Base-by-base conservation (phyloP, 2,888 invertebrate species). In the Ferrisia virgata region DNA sequence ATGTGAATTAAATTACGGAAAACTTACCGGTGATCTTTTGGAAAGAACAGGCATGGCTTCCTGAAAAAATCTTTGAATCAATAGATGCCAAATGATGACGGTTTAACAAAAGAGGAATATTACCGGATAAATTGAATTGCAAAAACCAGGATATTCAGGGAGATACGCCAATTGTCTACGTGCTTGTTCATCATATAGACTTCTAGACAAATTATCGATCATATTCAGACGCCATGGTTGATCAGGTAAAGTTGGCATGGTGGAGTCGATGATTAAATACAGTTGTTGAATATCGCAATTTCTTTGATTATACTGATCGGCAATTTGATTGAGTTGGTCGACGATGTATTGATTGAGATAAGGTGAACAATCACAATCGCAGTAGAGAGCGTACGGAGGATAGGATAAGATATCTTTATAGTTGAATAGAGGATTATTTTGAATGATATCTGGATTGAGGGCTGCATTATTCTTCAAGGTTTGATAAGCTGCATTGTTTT, bases 101-200 rank as follows among this genome's bases (percentile, higher is more conserved):
- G 8, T 53, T 22, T 6, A 53, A 53, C 9, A 22, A 22, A 0
- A 1, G 22, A 53, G 8, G 6, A 2, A 9, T 53, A 53, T 33
- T 36, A 76, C 72, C 36, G 31, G 72, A 36, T 76, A 76, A 36
- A 76, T 36, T 36, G n/a, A 18, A 18, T 76, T 36, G 15, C 72
- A 76, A 11, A 76, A 76, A 9, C 6, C 5, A 18, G 72, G 72
- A 18, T 76, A 76, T 76, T 76, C 72, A n/a, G 72, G 31, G 18
- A 36, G 33, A 9, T 33, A 36, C 0, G 22, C 33, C 22, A 76
- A 18, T 36, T 36, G 36, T 36, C 72, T 76, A 1, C 72, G 72
- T 9, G 72, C 72, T 76, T 76, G 72, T 36, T 76, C 72, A 36
- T 76, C 36, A 9, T 76, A 76, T 36, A 76, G 72, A 76, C 72